phyloP scores from a whole-genome alignment of 2,113 vertebrate genomes.

The Fulmarus glacialis region DNA sequence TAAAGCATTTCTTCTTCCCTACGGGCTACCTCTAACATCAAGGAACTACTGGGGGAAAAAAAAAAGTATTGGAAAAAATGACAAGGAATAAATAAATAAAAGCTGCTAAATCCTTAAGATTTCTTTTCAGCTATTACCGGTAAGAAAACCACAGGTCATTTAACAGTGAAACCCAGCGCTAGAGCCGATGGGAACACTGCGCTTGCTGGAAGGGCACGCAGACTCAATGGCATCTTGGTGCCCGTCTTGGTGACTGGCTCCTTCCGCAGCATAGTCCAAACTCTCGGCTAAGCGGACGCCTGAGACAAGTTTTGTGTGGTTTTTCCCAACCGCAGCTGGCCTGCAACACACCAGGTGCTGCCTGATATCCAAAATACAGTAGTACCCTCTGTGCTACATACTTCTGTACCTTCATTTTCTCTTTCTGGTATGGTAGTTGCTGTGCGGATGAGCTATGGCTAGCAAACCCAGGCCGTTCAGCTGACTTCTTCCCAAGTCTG shows the following conservation, averaged over 20 bases:
- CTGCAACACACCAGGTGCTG: neutral
- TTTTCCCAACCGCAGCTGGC: rapidly evolving
- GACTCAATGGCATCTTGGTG: neutral
- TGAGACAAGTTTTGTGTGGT: neutral
- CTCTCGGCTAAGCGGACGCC: rapidly evolving
- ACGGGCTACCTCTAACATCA: neutral
- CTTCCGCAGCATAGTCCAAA: neutral
- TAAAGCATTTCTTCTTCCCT: neutral
- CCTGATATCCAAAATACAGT: neutral
- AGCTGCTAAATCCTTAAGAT: neutral
- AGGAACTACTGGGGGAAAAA: neutral
- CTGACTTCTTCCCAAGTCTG: neutral
- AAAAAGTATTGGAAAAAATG: neutral
- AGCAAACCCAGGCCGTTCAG: neutral
- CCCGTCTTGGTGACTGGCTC: neutral
- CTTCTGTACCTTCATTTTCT: neutral
- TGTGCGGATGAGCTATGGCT: neutral
- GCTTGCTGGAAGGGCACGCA: neutral
- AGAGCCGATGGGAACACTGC: neutral
- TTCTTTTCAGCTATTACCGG: neutral
- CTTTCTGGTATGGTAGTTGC: neutral
- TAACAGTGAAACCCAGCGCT: neutral
- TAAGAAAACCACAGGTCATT: neutral
- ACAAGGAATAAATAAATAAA: neutral
- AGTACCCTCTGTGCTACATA: rapidly evolving